Evolutionary conservation across 2,113 vertebrate genomes (phyloP).

Genomic region (Dasyornis broadbenti): DNA sequence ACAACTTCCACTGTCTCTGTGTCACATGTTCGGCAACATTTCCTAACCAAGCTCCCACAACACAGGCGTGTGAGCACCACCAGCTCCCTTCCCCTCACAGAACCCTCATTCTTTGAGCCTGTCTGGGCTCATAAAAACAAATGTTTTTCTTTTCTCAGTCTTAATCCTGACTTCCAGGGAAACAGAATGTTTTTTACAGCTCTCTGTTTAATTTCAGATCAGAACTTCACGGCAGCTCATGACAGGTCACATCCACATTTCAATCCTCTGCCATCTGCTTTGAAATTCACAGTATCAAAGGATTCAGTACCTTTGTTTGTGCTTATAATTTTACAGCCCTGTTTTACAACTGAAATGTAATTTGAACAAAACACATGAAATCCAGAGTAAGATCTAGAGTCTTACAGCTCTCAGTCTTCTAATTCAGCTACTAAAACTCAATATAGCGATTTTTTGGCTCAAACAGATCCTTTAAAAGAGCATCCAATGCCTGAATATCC

Average conservation of each 20-base stretch:
- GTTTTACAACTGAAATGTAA: background rate
- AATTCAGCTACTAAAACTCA: background rate
- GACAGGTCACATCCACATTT: background rate
- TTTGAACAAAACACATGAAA: background rate
- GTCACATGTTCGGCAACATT: background rate
- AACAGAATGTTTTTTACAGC: background rate
- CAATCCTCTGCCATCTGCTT: background rate
- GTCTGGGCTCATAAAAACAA: background rate
- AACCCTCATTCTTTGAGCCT: background rate
- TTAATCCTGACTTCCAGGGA: background rate
- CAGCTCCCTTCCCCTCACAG: background rate
- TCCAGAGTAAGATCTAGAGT: background rate
- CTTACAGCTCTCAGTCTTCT: background rate
- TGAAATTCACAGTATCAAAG: background rate
- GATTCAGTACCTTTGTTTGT: background rate
- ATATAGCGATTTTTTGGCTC: background rate
- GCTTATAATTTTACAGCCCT: background rate
- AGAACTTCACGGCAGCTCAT: background rate
- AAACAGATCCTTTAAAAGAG: background rate
- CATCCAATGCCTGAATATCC: background rate
- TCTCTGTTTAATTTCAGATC: background rate
- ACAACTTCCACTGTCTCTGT: background rate
- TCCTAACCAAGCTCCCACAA: background rate
- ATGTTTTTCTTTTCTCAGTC: background rate
- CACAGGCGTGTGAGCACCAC: background rate